phyloP scores from a whole-genome alignment of 2,797 vertebrate genomes.

The Nyctalus aviator region DNA sequence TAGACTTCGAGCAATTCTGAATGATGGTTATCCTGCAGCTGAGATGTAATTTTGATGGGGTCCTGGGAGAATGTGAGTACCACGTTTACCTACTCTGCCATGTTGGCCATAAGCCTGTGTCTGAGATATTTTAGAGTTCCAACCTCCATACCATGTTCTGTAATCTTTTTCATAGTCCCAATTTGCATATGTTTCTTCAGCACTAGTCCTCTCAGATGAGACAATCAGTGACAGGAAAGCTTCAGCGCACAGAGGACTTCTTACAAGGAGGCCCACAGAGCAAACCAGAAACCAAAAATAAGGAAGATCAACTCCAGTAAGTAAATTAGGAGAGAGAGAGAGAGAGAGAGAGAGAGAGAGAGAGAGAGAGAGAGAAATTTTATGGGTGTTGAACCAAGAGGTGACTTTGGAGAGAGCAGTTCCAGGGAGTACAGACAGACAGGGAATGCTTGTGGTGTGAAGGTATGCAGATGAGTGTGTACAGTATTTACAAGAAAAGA shows the following conservation, averaged over 20 bases:
- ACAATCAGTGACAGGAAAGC: background rate
- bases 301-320: background rate
- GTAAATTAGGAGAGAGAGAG: background rate
- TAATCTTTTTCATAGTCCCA: background rate
- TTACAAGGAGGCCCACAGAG: background rate
- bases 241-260: background rate
- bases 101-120: background rate
- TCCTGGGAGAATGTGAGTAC: background rate
- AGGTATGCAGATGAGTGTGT: background rate
- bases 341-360: background rate
- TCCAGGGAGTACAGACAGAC: background rate
- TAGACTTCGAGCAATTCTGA: background rate
- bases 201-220: background rate
- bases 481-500: background rate
- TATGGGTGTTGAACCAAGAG: background rate
- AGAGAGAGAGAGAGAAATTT: background rate
- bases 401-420: background rate
- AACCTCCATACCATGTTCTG: background rate
- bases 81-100: background rate
- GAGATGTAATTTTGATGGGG: background rate
- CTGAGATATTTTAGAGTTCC: background rate
- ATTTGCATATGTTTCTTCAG: background rate
- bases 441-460: background rate
- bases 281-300: slow-evolving; percentile 38
- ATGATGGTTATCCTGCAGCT: background rate